Percentiles rank a stretch among this genome's conserved stretches.
These are phyloP conservation scores for Fringilla coelebs DNA, from an alignment of 2,797 vertebrate genomes.

Conservation along the genomic window DNA sequence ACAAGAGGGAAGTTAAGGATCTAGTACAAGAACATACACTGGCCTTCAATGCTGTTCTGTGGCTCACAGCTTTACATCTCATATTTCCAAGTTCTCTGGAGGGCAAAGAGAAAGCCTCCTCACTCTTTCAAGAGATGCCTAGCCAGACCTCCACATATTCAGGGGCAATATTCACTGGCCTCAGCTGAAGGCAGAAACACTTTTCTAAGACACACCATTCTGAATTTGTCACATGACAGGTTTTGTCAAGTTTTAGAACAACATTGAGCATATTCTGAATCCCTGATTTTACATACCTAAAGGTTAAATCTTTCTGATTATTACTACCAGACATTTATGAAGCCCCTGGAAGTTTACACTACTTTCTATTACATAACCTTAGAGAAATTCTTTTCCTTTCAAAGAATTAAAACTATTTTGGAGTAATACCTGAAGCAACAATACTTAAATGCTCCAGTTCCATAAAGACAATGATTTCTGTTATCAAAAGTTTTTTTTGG, in stretches of 20 bases:
- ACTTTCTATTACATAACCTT: background rate
- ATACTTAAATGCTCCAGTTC: background rate
- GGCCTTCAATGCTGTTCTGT: background rate
- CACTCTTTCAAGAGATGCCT: background rate
- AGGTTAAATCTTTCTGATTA: background rate
- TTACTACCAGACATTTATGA: background rate
- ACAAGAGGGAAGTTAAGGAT: background rate
- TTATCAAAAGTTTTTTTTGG: background rate
- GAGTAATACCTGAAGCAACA: background rate
- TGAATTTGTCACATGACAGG: background rate
- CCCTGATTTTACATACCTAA: background rate
- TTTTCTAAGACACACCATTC: background rate
- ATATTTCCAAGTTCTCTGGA: background rate
- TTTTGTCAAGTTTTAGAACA: background rate
- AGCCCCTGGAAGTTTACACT: background rate
- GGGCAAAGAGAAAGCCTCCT: background rate
- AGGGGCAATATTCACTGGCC: background rate
- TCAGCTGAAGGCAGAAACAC: background rate
- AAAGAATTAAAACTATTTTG: background rate
- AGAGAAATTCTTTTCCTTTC: background rate
- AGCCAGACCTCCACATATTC: background rate
- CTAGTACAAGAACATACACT: background rate
- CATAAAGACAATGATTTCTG: background rate
- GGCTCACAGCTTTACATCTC: accelerated
- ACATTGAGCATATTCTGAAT: background rate